Evolutionary conservation across 2,797 vertebrate species (phyloP).

Genomic region (Phyllotis vaccarum): DNA sequence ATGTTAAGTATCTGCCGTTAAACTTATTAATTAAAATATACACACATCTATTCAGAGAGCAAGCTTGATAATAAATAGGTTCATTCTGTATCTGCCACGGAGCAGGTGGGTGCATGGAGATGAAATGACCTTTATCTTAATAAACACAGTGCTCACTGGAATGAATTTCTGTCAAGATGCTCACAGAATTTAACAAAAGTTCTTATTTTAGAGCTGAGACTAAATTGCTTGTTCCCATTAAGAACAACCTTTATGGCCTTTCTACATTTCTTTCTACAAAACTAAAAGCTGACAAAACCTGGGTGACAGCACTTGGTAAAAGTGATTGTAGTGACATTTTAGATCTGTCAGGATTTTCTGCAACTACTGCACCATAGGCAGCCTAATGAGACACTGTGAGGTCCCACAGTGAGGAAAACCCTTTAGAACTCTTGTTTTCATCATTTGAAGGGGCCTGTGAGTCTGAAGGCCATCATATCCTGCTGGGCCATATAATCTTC

Average conservation of each 20-base stretch:
- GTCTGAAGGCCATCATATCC: constrained; percentile 73
- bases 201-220: constrained; percentile 72
- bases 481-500: constrained; percentile 64
- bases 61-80: constrained; percentile 22
- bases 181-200: constrained; percentile 58
- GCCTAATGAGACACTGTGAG: constrained; percentile 70
- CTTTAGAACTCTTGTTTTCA: constrained; percentile 70
- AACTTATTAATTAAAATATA: background rate
- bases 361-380: background rate
- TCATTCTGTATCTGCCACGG: background rate
- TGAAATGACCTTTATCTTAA: constrained; percentile 78
- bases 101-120: background rate
- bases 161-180: constrained; percentile 74
- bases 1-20: background rate
- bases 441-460: constrained; percentile 50
- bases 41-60: background rate
- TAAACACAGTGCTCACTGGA: constrained; percentile 8
- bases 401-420: constrained; percentile 59
- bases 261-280: constrained; percentile 75
- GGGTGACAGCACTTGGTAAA: constrained; percentile 69
- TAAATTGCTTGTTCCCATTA: constrained; percentile 75
- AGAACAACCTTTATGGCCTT: constrained; percentile 52
- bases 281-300: constrained; percentile 68
- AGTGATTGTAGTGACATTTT: constrained; percentile 75
- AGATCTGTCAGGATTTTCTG: constrained; percentile 66